Conservation (phyloP, 2,797 vertebrate species). For the Neopelma chrysocephalum region DNA sequence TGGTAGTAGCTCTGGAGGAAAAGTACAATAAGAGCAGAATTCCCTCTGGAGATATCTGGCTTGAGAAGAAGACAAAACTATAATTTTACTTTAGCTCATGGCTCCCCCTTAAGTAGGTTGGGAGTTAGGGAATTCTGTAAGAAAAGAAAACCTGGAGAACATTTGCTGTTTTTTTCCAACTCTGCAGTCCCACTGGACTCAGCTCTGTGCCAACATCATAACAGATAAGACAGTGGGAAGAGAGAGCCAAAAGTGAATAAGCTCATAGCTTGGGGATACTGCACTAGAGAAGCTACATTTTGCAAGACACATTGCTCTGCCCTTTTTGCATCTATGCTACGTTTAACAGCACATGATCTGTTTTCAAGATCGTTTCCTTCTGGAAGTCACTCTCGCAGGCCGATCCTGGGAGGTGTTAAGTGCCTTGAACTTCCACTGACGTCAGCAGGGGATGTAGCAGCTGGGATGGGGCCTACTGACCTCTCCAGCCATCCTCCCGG, state of each 20-base stretch:
- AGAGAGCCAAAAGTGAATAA: constrained; percentile 67
- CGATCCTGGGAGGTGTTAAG: constrained; percentile 51
- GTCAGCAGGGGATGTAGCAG: not conserved
- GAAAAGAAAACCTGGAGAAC: constrained; percentile 73
- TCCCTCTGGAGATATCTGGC: constrained; percentile 58
- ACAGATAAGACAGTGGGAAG: constrained; percentile 69
- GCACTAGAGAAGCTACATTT: constrained; percentile 39
- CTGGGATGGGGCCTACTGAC: not conserved
- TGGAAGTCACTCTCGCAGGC: constrained; percentile 36
- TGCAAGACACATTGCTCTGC: constrained; percentile 19
- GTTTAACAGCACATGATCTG: constrained; percentile 50
- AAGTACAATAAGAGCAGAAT: constrained; percentile 9
- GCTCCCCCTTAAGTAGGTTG: constrained; percentile 69
- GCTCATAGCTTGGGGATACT: constrained; percentile 29
- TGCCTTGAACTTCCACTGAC: constrained; percentile 33
- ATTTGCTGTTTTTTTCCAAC: constrained; percentile 61
- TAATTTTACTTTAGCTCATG: constrained; percentile 72
- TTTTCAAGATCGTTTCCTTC: constrained; percentile 59
- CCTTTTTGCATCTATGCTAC: constrained; percentile 33
- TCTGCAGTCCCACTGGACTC: constrained; percentile 37
- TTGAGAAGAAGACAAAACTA: constrained; percentile 71
- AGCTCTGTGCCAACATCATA: constrained; percentile 65
- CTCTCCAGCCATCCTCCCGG: rapidly evolving
- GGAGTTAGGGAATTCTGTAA: constrained; percentile 73
- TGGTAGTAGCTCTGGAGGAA: constrained; percentile 36